phyloP scores from a whole-genome alignment of 2,113 vertebrate species.

The Atrichornis clamosus region DNA sequence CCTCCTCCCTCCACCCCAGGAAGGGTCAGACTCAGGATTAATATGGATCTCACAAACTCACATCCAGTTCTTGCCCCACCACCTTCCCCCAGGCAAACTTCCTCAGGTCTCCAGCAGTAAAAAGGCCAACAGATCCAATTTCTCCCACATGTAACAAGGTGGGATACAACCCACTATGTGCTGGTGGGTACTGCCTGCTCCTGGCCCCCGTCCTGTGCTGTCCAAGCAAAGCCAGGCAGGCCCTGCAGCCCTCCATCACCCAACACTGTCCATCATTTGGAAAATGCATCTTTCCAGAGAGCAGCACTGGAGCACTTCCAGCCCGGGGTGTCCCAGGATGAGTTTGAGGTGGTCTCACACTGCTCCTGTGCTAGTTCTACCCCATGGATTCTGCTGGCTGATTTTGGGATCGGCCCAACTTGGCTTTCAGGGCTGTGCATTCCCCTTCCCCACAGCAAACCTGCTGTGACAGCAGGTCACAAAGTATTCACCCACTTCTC shows the following conservation, averaged over 20 bases:
- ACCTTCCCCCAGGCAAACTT: neutral
- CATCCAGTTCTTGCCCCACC: neutral
- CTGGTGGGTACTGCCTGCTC: neutral
- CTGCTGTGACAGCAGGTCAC: neutral
- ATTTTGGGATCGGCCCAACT: neutral
- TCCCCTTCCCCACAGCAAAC: neutral
- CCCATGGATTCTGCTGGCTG: rapidly evolving
- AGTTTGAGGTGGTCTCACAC: neutral
- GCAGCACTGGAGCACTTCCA: neutral
- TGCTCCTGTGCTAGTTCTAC: neutral
- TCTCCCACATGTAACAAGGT: neutral
- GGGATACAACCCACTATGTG: neutral
- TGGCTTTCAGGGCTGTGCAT: neutral
- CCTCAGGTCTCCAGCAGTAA: neutral
- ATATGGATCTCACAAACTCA: neutral
- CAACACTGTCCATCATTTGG: neutral
- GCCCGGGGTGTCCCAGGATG: neutral
- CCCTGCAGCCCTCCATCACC: neutral
- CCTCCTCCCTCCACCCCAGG: neutral
- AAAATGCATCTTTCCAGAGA: neutral
- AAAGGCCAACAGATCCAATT: neutral
- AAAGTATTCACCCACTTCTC: neutral
- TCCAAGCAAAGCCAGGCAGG: rapidly evolving
- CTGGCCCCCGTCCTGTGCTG: neutral
- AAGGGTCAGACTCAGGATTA: neutral